Evolutionary conservation across 2,113 vertebrate species (phyloP).

Genomic region (Oncorhynchus keta): DNA sequence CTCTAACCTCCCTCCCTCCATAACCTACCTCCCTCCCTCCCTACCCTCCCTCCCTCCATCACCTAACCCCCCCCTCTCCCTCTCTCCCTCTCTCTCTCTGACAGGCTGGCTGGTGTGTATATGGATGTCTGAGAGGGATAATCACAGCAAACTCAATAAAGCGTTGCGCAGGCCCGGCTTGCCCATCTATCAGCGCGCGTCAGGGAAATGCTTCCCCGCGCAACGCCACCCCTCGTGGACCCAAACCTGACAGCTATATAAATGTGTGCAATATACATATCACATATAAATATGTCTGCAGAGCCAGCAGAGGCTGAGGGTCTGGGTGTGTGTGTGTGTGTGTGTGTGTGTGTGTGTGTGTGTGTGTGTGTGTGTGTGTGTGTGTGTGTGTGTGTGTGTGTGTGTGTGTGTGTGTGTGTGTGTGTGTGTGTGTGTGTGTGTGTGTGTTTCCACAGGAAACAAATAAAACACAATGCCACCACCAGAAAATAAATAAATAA

Average conservation of each 20-base stretch:
- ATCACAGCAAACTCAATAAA: slow-evolving; percentile 99
- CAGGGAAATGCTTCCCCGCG: slow-evolving; percentile 85
- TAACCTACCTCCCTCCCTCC: slow-evolving; percentile 17
- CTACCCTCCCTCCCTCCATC: slow-evolving; percentile 24
- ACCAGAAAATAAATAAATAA: slow-evolving; percentile 47
- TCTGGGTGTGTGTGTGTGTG: slow-evolving; percentile 22
- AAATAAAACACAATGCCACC: slow-evolving; percentile 59
- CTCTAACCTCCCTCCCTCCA: not conserved
- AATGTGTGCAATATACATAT: slow-evolving; percentile 98
- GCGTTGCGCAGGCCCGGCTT: slow-evolving; percentile 80
- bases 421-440: too few relatives aligned
- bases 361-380: slow-evolving; percentile 34
- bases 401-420: too few relatives aligned
- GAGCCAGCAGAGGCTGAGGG: slow-evolving; percentile 53
- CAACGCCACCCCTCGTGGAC: slow-evolving; percentile 79
- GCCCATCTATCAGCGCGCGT: slow-evolving; percentile 94
- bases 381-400: slow-evolving; percentile 35
- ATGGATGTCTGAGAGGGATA: slow-evolving; percentile 90
- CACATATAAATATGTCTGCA: slow-evolving; percentile 83
- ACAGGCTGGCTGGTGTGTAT: slow-evolving; percentile 54
- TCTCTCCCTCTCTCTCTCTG: slow-evolving; percentile 62
- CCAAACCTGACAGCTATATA: slow-evolving; percentile 96
- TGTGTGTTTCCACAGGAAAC: slow-evolving; percentile 35
- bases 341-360: slow-evolving; percentile 36
- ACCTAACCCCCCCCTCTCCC: slow-evolving; percentile 28